A percentile compares a stretch with the other conserved stretches of the same genome.
These are phyloP conservation scores for Drosophila punjabiensis DNA, from an alignment of 1,140 invertebrate genomes.

Conservation along the genomic window DNA sequence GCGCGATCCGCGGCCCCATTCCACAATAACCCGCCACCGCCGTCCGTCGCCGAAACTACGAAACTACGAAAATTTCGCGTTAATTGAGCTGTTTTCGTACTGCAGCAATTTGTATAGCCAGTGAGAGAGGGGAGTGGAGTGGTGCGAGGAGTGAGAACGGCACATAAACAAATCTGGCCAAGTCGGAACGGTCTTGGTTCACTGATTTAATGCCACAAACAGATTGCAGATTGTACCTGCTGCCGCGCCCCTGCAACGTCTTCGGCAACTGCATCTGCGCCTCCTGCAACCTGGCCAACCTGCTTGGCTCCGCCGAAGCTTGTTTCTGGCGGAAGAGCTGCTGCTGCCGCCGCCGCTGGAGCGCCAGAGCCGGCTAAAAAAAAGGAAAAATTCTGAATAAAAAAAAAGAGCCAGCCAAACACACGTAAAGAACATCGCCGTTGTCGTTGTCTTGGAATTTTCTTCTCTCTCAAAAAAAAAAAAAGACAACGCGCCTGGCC, in stretches of 20 bases:
- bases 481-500: slow-evolving; percentile 40
- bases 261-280: slow-evolving; percentile 37
- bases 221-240: slow-evolving; percentile 78
- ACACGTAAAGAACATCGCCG: slow-evolving; percentile 41
- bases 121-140: slow-evolving; percentile 13
- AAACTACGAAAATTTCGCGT: slow-evolving; percentile 41
- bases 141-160: slow-evolving; percentile 29
- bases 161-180: slow-evolving; percentile 79
- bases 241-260: slow-evolving; percentile 43
- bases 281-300: slow-evolving; percentile 49
- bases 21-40: not conserved
- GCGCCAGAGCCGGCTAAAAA: slow-evolving; percentile 55
- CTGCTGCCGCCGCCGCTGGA: slow-evolving; percentile 36
- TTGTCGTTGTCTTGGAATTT: slow-evolving; percentile 56
- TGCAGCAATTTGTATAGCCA: slow-evolving; percentile 77
- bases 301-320: slow-evolving; percentile 60
- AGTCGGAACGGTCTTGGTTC: slow-evolving; percentile 74
- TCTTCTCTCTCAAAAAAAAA: slow-evolving; percentile 39
- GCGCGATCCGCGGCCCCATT: slow-evolving; percentile 16
- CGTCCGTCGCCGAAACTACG: not conserved
- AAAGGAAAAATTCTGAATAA: slow-evolving; percentile 12
- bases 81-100: slow-evolving; percentile 81
- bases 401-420: slow-evolving; percentile 9
- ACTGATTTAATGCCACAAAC: slow-evolving; percentile 84
- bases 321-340: slow-evolving; percentile 77